phyloP scores from a whole-genome alignment of 2,113 vertebrate genomes.

The Neopipo cinnamomea region DNA sequence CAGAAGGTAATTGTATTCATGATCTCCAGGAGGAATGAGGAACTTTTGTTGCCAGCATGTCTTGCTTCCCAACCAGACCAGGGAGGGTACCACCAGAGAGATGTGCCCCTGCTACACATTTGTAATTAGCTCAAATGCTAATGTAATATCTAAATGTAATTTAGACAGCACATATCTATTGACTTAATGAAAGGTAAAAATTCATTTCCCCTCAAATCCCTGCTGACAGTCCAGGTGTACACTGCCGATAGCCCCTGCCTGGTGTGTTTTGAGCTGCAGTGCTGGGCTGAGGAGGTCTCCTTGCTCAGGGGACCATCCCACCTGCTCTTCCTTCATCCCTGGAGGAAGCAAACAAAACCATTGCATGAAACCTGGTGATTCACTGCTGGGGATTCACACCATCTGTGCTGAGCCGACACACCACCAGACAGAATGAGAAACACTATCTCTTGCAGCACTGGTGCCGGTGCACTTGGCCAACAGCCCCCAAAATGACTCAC shows the following conservation, averaged over 20 bases:
- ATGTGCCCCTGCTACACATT: not conserved
- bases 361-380: rapidly evolving
- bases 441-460: not conserved
- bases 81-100: not conserved
- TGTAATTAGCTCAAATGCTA: not conserved
- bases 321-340: not conserved
- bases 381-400: not conserved
- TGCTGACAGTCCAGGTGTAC: not conserved
- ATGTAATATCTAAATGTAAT: not conserved
- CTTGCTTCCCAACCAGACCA: not conserved
- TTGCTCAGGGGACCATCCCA: not conserved
- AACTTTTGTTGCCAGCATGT: not conserved
- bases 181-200: not conserved
- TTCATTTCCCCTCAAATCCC: not conserved
- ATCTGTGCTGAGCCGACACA: not conserved
- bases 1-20: not conserved
- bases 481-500: not conserved
- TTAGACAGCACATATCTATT: not conserved
- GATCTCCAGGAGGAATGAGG: not conserved
- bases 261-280: not conserved
- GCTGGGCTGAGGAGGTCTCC: not conserved
- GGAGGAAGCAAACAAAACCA: not conserved
- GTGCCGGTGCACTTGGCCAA: rapidly evolving
- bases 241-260: not conserved
- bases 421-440: not conserved